phyloP scores from a whole-genome alignment of 53 echinoderm and acorn worm genomes.

The Apostichopus leukothele region DNA sequence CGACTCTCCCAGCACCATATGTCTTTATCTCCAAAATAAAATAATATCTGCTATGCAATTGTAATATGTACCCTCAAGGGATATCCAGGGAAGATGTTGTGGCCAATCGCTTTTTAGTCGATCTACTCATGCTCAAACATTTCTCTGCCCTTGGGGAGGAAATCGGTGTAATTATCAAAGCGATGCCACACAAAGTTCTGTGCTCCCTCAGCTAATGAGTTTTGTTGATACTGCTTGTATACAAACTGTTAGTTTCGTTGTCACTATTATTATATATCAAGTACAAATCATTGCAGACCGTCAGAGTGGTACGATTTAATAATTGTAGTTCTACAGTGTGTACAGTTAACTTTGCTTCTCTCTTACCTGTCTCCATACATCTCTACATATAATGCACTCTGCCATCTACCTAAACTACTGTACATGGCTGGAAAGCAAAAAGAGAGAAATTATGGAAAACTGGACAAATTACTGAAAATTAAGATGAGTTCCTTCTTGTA shows the following conservation, averaged over 20 bases:
- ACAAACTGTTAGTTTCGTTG: conserved; percentile 18
- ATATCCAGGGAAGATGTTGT: not conserved
- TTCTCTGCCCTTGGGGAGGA: conserved; percentile 3
- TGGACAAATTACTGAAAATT: too few species aligned
- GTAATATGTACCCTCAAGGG: conserved; percentile 24
- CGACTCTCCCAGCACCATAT: conserved; percentile 7
- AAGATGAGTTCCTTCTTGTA: too few species aligned
- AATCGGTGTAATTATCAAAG: conserved; percentile 25
- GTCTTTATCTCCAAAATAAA: conserved; percentile 21
- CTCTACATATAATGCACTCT: too few species aligned
- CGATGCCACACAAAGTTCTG: not conserved
- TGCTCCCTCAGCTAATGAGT: not conserved
- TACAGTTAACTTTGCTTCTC: too few species aligned
- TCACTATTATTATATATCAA: not conserved
- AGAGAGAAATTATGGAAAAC: too few species aligned
- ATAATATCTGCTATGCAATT: conserved; percentile 5
- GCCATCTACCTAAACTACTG: too few species aligned
- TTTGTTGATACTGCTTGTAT: conserved; percentile 12
- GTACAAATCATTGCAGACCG: too few species aligned
- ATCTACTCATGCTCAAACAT: not conserved
- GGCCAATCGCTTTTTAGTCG: conserved; percentile 1
- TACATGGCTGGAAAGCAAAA: too few species aligned
- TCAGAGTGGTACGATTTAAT: too few species aligned
- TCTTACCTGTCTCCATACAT: too few species aligned
- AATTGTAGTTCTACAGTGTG: too few species aligned